Base-by-base conservation (phyloP, 2,113 vertebrate species). In the Lanius collurio region DNA sequence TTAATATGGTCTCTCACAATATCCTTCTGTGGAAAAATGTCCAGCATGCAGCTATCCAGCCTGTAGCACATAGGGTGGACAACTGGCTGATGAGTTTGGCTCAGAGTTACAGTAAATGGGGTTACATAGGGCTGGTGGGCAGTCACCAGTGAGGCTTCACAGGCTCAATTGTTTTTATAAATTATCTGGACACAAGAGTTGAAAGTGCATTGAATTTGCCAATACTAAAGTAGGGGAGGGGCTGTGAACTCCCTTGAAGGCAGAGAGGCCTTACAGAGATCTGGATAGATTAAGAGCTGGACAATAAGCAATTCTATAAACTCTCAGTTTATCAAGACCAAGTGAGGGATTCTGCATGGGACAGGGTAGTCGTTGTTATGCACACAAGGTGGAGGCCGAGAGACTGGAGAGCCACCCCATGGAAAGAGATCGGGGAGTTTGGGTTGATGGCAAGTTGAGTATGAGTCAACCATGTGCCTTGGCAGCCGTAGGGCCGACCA, bases 261-360 rank as follows among this genome's bases (percentile, higher is more conserved):
- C 8, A 4, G 42, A 63, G 35, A 24, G 28, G 27, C 20, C 10
- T 27, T 52, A 21, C 24, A 73, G 47, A 41, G 20, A 19, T 78
- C 18, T 80, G 49, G 17, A 23, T 9, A 56, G 39, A 33, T 7
- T 42, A 15, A 60, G 23, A 84, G 10, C 24, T 62, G 13, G 17
- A 21, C 1, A 3, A 16, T 44, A 21, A 23, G 27, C 17, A 30
- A 2, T 24, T 4, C 1, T n/a, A 3, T n/a, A 39, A 53, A 53
- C 7, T n/a, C 24, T 49, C 27, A 46, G 56, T 77, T 53, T 60
- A 37, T n/a, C 17, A 39, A 11, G 20, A 80, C 6, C n/a, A 42
- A 19, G 31, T 59, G 62, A 22, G 9, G 8, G 11, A 67, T 83
- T 83, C 33, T 78, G 3, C 13, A 24, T 35, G 33, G 35, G 28